Evolutionary conservation across 2,113 vertebrate genomes (phyloP).

Genomic region (Anoplopoma fimbria): DNA sequence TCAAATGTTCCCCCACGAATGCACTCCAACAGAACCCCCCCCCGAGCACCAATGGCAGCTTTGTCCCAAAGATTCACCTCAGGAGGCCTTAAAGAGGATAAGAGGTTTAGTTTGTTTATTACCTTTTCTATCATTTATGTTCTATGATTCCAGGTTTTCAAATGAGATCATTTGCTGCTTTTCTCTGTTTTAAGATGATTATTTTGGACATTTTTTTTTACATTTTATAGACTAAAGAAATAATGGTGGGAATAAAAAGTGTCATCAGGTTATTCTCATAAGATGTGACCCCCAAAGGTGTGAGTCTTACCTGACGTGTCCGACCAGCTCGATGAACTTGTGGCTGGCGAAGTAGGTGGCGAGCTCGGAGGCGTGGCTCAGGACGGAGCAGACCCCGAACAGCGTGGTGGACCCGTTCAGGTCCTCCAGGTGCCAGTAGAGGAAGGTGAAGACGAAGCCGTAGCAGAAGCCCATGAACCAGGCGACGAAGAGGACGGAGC

Average conservation of each 20-base stretch:
- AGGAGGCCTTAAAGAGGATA: too few relatives aligned
- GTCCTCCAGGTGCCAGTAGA: slow-evolving; percentile 98
- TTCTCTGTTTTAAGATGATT: too few relatives aligned
- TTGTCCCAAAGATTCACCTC: slow-evolving; percentile 40
- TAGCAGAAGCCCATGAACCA: slow-evolving; percentile 99
- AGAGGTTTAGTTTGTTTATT: too few relatives aligned
- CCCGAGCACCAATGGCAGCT: slow-evolving; percentile 44
- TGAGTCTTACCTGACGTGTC: slow-evolving; percentile 91
- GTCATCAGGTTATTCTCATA: too few relatives aligned
- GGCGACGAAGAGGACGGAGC: slow-evolving; percentile 95
- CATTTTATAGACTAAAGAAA: too few relatives aligned
- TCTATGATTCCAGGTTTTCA: too few relatives aligned
- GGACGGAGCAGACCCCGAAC: slow-evolving; percentile 95
- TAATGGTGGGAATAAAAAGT: too few relatives aligned
- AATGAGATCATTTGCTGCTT: too few relatives aligned
- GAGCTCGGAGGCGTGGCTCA: slow-evolving; percentile 95
- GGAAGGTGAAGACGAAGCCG: slow-evolving; percentile 98
- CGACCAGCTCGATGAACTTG: slow-evolving; percentile 97
- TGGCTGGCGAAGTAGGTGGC: slow-evolving; percentile 97
- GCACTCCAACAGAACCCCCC: not conserved
- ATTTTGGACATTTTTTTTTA: too few relatives aligned
- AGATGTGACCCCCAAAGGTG: not conserved
- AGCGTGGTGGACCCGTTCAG: slow-evolving; percentile 94
- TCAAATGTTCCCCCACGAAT: slow-evolving; percentile 70
- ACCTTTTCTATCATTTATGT: too few relatives aligned